These are phyloP conservation scores for Andrena hattorfiana DNA, from an alignment of 2,888 invertebrate genomes.

Conservation along the genomic window DNA sequence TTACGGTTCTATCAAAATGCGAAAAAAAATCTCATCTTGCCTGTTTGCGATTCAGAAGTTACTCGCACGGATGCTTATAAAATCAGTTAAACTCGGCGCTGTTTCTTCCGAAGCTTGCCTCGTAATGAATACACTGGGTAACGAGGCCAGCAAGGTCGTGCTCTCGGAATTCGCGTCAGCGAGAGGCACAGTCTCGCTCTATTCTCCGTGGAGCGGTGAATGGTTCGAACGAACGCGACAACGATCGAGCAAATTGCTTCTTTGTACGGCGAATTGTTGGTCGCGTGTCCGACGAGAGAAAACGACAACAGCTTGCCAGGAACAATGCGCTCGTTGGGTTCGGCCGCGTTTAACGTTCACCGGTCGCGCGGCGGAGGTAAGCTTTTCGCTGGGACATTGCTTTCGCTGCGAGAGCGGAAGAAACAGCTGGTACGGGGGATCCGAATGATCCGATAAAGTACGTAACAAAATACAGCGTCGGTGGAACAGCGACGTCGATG, in stretches of 20 bases:
- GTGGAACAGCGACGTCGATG: slow-evolving; percentile 58
- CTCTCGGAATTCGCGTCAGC: too few relatives aligned
- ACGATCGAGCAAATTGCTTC: too few relatives aligned
- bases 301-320: neutral
- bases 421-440: slow-evolving; percentile 44
- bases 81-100: neutral
- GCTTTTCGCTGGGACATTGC: slow-evolving; percentile 18
- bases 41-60: slow-evolving; percentile 9
- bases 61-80: slow-evolving; percentile 5
- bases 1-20: slow-evolving; percentile 45
- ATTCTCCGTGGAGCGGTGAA: too few relatives aligned
- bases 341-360: neutral
- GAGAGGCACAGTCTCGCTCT: too few relatives aligned
- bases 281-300: too few relatives aligned
- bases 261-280: too few relatives aligned
- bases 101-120: slow-evolving; percentile 8
- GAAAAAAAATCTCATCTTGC: slow-evolving; percentile 36
- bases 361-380: slow-evolving; percentile 1
- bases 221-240: too few relatives aligned
- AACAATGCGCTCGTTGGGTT: slow-evolving; percentile 10
- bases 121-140: neutral
- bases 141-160: too few relatives aligned
- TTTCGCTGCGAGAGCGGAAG: neutral
- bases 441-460: slow-evolving; percentile 70
- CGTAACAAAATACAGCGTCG: slow-evolving; percentile 67